Evolutionary conservation across 2,797 vertebrate species (phyloP).

Genomic region (Pseudocheirus occidentalis): DNA sequence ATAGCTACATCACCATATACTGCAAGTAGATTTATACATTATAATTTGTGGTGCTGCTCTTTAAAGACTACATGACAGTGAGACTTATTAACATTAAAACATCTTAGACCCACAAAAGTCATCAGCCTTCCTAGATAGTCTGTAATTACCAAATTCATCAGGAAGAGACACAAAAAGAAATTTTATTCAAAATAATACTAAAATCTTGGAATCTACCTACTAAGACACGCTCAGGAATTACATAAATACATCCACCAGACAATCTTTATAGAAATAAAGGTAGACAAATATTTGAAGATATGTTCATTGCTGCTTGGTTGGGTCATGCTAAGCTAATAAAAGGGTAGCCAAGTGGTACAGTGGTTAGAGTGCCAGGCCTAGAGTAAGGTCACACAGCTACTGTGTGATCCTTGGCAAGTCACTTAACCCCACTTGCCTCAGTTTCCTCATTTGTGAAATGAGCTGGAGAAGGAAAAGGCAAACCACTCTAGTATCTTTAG

Average conservation of each 20-base stretch:
- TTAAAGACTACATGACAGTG: constrained; percentile 33
- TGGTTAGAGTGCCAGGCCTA: neutral
- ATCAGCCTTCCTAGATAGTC: neutral
- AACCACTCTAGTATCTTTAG: too few relatives aligned
- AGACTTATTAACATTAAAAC: constrained; percentile 45
- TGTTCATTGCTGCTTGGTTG: too few relatives aligned
- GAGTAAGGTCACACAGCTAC: neutral
- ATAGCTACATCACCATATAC: constrained; percentile 17
- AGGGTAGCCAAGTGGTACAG: neutral
- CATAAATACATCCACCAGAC: too few relatives aligned
- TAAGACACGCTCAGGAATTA: neutral
- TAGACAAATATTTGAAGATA: too few relatives aligned
- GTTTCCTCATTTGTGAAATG: too few relatives aligned
- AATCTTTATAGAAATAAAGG: too few relatives aligned
- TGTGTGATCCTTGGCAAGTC: too few relatives aligned
- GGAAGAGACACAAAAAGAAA: neutral
- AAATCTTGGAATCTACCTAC: neutral
- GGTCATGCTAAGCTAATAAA: neutral
- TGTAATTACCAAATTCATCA: neutral
- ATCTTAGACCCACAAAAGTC: neutral
- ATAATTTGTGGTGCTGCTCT: constrained; percentile 39
- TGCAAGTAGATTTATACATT: constrained; percentile 31
- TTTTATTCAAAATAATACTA: neutral
- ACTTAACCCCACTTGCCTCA: too few relatives aligned
- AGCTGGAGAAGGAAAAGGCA: too few relatives aligned